Conservation (phyloP, 1,140 invertebrate species). For the Wiebesia pumilae region DNA sequence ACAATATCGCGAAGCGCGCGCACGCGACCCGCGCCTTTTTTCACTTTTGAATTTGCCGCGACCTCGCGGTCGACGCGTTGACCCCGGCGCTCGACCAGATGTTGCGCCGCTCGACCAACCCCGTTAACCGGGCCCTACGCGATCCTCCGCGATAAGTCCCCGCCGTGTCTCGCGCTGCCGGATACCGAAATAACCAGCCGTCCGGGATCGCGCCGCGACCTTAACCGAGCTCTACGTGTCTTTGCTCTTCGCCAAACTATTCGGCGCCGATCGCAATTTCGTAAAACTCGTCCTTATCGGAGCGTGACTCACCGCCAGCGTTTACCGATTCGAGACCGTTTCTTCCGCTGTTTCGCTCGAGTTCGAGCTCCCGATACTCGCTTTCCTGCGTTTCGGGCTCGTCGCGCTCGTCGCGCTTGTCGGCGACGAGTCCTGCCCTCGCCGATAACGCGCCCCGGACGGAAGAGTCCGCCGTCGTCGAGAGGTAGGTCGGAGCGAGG, state of each 20-base stretch:
- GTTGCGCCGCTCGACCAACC: constrained; percentile 16
- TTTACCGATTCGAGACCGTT: neutral
- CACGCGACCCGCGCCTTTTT: neutral
- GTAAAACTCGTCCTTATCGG: neutral
- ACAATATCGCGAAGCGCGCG: neutral
- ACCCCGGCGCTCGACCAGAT: constrained; percentile 36
- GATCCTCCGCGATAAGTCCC: neutral
- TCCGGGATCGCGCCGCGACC: too few species aligned
- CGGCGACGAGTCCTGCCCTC: too few species aligned
- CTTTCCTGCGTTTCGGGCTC: neutral
- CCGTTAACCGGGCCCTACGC: neutral
- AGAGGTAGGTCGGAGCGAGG: too few species aligned
- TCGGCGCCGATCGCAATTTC: neutral
- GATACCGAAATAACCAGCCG: too few species aligned
- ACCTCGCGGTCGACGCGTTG: constrained; percentile 30
- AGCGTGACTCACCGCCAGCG: neutral
- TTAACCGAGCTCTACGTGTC: too few species aligned
- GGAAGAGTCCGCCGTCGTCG: too few species aligned
- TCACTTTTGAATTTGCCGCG: constrained; percentile 43
- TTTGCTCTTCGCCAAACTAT: neutral
- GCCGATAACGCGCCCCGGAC: too few species aligned
- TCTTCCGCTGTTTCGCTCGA: neutral
- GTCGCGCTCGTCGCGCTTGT: too few species aligned
- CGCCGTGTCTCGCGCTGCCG: too few species aligned
- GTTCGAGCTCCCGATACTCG: too few species aligned